Conservation (phyloP, 2,888 invertebrate species). For the Byasa hedistus region DNA sequence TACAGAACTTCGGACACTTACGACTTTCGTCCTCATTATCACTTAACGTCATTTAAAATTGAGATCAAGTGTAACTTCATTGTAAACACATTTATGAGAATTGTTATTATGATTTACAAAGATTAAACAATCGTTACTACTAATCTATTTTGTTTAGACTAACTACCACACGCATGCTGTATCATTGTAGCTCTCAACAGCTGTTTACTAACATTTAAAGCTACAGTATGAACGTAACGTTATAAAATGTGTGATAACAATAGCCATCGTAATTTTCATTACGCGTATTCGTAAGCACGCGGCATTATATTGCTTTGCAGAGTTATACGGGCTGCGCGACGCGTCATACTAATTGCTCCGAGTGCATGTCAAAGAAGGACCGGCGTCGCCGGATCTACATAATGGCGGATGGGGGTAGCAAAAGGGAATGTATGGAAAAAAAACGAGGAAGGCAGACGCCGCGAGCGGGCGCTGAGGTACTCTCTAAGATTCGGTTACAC, state of each 20-base stretch:
- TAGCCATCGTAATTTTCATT: slow-evolving; percentile 39
- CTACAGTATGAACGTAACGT: slow-evolving; percentile 15
- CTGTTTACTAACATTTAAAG: background rate
- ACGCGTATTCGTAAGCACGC: slow-evolving; percentile 39
- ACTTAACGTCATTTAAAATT: too few relatives aligned
- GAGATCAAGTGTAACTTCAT: too few relatives aligned
- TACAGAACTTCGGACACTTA: too few relatives aligned
- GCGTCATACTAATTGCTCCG: slow-evolving; percentile 76
- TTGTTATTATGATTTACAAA: background rate
- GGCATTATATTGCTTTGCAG: slow-evolving; percentile 34
- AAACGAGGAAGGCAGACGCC: slow-evolving; percentile 56
- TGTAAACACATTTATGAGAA: too few relatives aligned
- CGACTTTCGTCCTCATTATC: too few relatives aligned
- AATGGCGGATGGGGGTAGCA: slow-evolving; percentile 70
- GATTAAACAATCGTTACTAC: background rate
- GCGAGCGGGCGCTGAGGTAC: slow-evolving; percentile 40
- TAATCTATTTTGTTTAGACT: slow-evolving; percentile 1
- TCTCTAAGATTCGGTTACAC: slow-evolving; percentile 67
- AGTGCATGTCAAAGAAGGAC: slow-evolving; percentile 78
- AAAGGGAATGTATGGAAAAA: slow-evolving; percentile 68
- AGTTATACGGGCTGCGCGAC: slow-evolving; percentile 42
- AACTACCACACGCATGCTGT: slow-evolving; percentile 6
- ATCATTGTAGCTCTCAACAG: background rate
- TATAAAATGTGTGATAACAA: slow-evolving; percentile 27
- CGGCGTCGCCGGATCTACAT: slow-evolving; percentile 77